Evolutionary conservation across 2,113 vertebrate species (phyloP), one percentile per base, ranked within the genome.

Genomic region (Bufo bufo): DNA sequence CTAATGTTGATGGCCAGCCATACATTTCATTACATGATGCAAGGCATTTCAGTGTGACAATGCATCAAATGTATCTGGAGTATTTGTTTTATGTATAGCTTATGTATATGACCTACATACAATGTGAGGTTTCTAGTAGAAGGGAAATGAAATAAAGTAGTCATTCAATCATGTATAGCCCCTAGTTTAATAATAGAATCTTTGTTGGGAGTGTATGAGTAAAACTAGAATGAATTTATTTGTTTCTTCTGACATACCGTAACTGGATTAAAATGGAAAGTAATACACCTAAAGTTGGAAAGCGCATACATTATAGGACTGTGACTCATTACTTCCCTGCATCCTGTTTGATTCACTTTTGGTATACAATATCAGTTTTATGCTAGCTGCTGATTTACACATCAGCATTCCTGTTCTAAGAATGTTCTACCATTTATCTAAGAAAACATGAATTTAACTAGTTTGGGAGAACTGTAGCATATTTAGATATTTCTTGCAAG

Each of bases 221-320:
- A n/a, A 45, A 78, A 23, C 50, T 56, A 20, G 77, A 78, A 78
- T 78, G 11, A n/a, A 78, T 78, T 19, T 54, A 16, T 79, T 58
- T 80, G n/a, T 81, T 43, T 61, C 17, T 81, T 59, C 14, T 80
- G 54, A 80, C 23, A 58, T n/a, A 33, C 33, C 33, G 33, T 54
- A 23, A 7, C 75, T 78, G 75, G 49, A 78, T 19, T 54, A 14
- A 47, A 80, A 59, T 80, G 50, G 9, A 58, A 58, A 43, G 19
- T n/a, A 77, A 77, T 77, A 50, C 19, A 49, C 3, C 17, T 20
- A 50, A 6, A 1, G 43, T 6, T 14, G 4, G 52, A 59, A 58
- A 80, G 43, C 6, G 17, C 77, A 80, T 23, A 56, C 12, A 59
- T 11, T 54, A 11, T 54, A 12, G n/a, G 52, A 79, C 54, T 78